Evolutionary conservation across 2,113 vertebrate species (phyloP), one percentile per base, ranked within the genome.

Genomic region (Isichthys henryi): DNA sequence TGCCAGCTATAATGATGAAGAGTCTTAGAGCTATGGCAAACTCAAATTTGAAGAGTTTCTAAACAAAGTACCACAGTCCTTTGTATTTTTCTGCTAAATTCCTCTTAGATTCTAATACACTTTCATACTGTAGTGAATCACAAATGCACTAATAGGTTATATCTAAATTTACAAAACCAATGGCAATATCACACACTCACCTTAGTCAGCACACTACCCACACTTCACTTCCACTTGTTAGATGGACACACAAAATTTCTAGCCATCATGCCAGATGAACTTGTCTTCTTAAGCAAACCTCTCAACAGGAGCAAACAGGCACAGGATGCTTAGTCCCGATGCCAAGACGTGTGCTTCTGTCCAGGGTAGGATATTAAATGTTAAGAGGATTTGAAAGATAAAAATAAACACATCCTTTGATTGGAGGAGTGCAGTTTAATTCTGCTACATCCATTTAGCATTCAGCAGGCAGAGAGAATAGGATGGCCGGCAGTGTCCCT

Each of bases 361-460:
- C 66, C 92, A 92, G 90, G 91, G 91, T 91, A 92, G 89, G 91
- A 95, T 94, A 95, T 94, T 92, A 94, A 93, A 93, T 88, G 91
- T 92, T 96, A 95, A 95, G 95, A 93, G 94, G 95, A 95, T 95
- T 95, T 94, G 91, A 91, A 91, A 92, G 94, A 94, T 95, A 95
- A 95, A 95, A 96, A 96, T 96, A 95, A 94, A 93, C 92, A 50
- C 84, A 89, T 90, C 89, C 92, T 90, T 92, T 90, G 91, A 91
- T 86, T 89, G 91, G 91, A 86, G 84, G 87, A 92, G 91, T 91
- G 89, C 88, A 88, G 90, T 56, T 91, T 91, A 90, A 93, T 90
- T 89, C 82, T 49, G 89, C 90, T 91, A 49, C 66, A 52, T 70
- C 43, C 48, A 87, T 52, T 35, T 31, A 53, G 48, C 49, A 87